A percentile compares a stretch with the other conserved stretches of the same genome.
phyloP scores from a whole-genome alignment of 1,140 invertebrate genomes.

The Hylaeus volcanicus region DNA sequence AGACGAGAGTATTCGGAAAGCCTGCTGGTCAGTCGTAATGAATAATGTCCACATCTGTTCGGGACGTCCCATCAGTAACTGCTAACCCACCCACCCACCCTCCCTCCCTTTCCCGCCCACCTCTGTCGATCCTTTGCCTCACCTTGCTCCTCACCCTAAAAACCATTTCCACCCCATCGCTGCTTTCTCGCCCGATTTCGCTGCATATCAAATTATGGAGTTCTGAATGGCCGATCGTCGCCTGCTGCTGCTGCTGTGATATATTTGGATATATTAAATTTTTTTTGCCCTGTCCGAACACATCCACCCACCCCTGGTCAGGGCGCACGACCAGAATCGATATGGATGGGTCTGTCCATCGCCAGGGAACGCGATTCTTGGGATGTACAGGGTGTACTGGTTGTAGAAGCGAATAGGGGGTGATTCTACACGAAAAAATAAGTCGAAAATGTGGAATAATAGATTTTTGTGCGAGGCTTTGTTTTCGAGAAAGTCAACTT shows the following conservation, averaged over 20 bases:
- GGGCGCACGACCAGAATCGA: slow-evolving; percentile 48
- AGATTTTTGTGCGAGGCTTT: too few species aligned
- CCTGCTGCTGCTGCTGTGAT: slow-evolving; percentile 78
- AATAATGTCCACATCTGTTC: slow-evolving; percentile 80
- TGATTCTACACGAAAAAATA: too few species aligned
- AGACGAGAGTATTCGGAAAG: slow-evolving; percentile 55
- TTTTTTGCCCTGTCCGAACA: slow-evolving; percentile 68
- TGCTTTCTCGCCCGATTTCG: slow-evolving; percentile 75
- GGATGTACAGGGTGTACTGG: not conserved
- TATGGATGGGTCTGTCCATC: slow-evolving; percentile 33
- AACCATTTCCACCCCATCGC: slow-evolving; percentile 76
- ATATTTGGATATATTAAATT: slow-evolving; percentile 81
- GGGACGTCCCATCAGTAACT: slow-evolving; percentile 79
- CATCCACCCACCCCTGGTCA: slow-evolving; percentile 22
- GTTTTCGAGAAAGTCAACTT: too few species aligned
- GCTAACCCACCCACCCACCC: slow-evolving; percentile 37
- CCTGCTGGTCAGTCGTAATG: slow-evolving; percentile 72
- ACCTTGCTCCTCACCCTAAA: slow-evolving; percentile 66
- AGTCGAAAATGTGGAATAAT: too few species aligned
- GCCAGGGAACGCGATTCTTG: not conserved
- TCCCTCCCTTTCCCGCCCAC: not conserved
- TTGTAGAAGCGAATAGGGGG: too few species aligned
- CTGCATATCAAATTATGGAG: slow-evolving; percentile 80
- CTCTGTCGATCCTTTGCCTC: slow-evolving; percentile 47
- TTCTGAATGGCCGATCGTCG: slow-evolving; percentile 79